Evolutionary conservation across 2,113 vertebrate genomes (phyloP), one percentile per base, ranked within the genome.

Genomic region (Propithecus coquereli): DNA sequence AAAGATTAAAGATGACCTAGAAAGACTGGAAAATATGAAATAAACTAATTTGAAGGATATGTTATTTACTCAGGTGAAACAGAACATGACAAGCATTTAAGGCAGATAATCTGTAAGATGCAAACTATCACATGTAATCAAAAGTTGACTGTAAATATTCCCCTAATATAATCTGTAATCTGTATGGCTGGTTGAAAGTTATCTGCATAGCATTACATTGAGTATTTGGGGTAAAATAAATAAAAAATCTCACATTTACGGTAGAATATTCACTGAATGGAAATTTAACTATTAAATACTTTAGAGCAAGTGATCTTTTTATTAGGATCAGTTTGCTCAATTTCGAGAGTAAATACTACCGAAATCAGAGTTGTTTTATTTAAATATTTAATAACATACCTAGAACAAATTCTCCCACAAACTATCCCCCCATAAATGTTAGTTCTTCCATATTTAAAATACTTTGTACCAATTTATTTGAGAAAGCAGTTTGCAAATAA

Each of bases 61-160:
- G 57, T 77, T 81, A 96, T 50, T 87, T 83, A 87, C 45, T 71
- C 63, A 91, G 57, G 76, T 59, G 34, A 94, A 88, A 94, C 37
- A 81, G 52, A 90, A 27, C 30, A 66, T 89, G 68, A 32, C 11
- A 90, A 45, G 30, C 8, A 91, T 70, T 80, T 57, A 84, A 87
- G 37, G 45, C 17, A 92, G 20, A 87, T 47, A 84, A 74, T 80
- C 57, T 87, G 2, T 47, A 88, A 70, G 34, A 96, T 74, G 34
- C 30, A 79, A 68, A 91, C 59, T 93, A 22, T 73, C 10, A 18
- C 65, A 12, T 45, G n/a, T 76, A 81, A 76, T 83, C 54, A 83
- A 87, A 95, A 83, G 63, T 16, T 83, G 20, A 95, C 40, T 73
- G 40, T 8, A 87, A 74, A 63, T 84, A 91, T n/a, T 90, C 94